Conservation (phyloP, 2,797 vertebrate species). For the Myotis pilosus region DNA sequence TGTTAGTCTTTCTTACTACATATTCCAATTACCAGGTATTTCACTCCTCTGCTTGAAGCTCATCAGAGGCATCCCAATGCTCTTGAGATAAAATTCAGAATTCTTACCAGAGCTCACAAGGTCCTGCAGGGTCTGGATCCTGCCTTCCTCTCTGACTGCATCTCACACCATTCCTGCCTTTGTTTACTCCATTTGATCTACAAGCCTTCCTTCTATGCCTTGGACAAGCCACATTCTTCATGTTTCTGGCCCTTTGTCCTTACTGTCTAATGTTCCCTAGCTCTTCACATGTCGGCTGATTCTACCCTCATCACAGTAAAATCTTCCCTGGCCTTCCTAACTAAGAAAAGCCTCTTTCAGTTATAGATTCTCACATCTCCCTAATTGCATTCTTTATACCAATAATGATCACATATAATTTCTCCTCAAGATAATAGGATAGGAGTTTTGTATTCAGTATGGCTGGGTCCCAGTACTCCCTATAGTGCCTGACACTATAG, state of each 20-base stretch:
- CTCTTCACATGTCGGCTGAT: background rate
- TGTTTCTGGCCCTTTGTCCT: background rate
- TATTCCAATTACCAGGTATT: background rate
- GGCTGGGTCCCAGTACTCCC: background rate
- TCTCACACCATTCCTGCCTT: background rate
- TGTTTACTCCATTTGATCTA: background rate
- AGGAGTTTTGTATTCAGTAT: background rate
- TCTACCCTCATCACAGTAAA: background rate
- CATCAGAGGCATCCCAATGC: background rate
- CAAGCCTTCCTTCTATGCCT: background rate
- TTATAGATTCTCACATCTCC: background rate
- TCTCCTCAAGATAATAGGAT: background rate
- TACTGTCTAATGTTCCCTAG: background rate
- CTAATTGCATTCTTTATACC: background rate
- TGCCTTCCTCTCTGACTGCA: background rate
- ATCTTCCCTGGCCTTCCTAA: background rate
- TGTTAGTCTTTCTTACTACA: constrained; percentile 13
- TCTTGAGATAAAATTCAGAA: constrained; percentile 28
- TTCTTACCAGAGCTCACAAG: background rate
- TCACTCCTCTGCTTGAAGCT: background rate
- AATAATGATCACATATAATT: background rate
- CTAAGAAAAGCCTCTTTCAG: background rate
- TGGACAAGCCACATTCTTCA: background rate
- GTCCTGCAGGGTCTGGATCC: background rate
- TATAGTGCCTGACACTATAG: background rate